Base-by-base conservation (phyloP, 2,888 invertebrate genomes). In the Nephrotoma appendiculata region DNA sequence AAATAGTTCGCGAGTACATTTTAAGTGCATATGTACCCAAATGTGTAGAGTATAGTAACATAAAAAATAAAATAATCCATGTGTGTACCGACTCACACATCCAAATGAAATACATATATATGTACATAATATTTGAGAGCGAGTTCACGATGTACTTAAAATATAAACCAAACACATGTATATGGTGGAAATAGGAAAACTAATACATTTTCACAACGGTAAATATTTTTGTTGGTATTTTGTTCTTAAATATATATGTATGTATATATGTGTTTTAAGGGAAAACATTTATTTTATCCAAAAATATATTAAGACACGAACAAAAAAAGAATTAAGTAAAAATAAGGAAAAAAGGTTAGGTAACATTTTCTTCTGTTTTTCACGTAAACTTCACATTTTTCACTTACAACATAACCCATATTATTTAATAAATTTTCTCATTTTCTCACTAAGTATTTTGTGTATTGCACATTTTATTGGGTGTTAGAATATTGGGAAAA, bases 11-110 rank as follows among this genome's bases (percentile, higher is more conserved):
- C 41, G 42, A 86, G 88, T 89, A 86, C 88, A 88, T 87, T 87
- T 87, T 88, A 57, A 86, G 88, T 89, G 86, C 89, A 88, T 71
- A 43, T 87, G 89, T 48, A 88, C 87, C 87, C 57, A 52, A 71
- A 4, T 31, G 71, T 15, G 6, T 52, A 5, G 52, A 71, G 31
- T 12, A 19, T 19, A 19, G 19, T 57, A 57, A 57, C 15, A 71
- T 31, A 71, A 71, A 71, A 31, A 71, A 19, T 71, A 71, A 11
- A 9, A 48, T 9, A 31, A 31, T 71, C 19, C 19, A 71, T 31
- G 71, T 31, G 31, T 71, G 6, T 15, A 15, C 15, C 0, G 1
- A 57, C 9, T 1, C 71, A 71, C 31, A 71, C 11, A 31, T 19
- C 31, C 19, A 71, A 71, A 1, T 11, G 9, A 48, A 19, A 71